Evolutionary conservation across 2,888 invertebrate species (phyloP), one percentile per base, ranked within the genome.

Genomic region (Bruchidius siliquastri): DNA sequence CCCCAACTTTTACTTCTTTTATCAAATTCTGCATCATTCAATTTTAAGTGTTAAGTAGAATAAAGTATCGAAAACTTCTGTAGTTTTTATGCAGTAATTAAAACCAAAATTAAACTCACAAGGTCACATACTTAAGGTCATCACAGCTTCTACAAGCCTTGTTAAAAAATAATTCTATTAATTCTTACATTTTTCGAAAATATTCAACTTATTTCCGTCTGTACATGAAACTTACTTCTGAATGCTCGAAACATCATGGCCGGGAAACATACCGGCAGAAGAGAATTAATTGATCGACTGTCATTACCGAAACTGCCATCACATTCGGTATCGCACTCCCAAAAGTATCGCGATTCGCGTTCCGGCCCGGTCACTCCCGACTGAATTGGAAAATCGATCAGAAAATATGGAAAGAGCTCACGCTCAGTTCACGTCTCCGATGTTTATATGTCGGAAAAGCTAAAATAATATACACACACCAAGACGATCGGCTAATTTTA

Each of bases 401-500:
- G 69, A 69, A 69, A 69, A 69, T 22, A 69, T 69, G 69, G 69
- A 69, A 69, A 8, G 2, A 68, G 68, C 68, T 21, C 10, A 68
- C 21, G 68, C 21, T 68, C 21, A 74, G 74, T 72, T 73, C 74
- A 72, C 74, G 75, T 77, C 75, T 73, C 10, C 13, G 49, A 49
- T 78, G 80, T 80, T 80, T 80, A 79, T 76, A 74, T 73, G 49
- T 49, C 49, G 76, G 75, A 68, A 77, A 71, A 68, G 74, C 75
- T 78, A 75, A 75, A 80, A 80, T 77, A 80, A 80, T 80, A 80
- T 77, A 79, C 80, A 77, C 77, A 78, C 76, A 73, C 49, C 49
- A 49, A 3, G 49, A 49, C 49, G 49, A 49, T 74, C 76, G 67
- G 21, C 72, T 69, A 66, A 71, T 69, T 76, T 74, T 73, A 74